A percentile compares a stretch with the other conserved stretches of the same genome.
These are phyloP conservation scores for Hesperophylax magnus DNA, from an alignment of 1,140 invertebrate species.

Conservation along the genomic window DNA sequence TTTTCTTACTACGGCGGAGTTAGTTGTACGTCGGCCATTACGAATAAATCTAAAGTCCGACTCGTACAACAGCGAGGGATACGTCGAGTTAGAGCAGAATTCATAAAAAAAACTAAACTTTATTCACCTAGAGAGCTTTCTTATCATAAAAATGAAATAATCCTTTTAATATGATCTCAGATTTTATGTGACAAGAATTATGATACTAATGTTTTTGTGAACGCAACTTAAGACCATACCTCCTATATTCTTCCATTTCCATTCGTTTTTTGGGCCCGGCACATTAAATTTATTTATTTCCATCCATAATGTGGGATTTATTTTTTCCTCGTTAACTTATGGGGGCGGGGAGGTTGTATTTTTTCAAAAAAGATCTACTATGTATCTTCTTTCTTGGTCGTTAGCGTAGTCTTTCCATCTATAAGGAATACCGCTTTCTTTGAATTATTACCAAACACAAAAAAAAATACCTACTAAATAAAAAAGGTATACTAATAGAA, in stretches of 20 bases:
- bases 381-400: slow-evolving; percentile 32
- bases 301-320: slow-evolving; percentile 51
- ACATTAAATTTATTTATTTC: slow-evolving; percentile 55
- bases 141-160: not conserved
- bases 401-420: slow-evolving; percentile 18
- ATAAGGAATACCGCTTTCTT: slow-evolving; percentile 25
- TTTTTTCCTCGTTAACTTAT: slow-evolving; percentile 46
- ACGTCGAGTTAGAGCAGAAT: not conserved
- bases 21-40: slow-evolving; percentile 63
- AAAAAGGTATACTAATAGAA: not conserved
- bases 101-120: not conserved
- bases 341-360: slow-evolving; percentile 27
- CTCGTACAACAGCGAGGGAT: not conserved
- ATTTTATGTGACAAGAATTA: not conserved
- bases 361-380: slow-evolving; percentile 27
- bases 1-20: slow-evolving; percentile 61
- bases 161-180: not conserved
- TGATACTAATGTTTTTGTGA: not conserved
- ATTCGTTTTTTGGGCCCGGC: slow-evolving; percentile 50
- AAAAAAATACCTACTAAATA: not conserved
- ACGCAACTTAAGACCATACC: slow-evolving; percentile 21
- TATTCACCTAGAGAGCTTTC: not conserved
- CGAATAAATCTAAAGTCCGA: slow-evolving; percentile 62
- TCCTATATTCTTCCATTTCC: slow-evolving; percentile 47
- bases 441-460: slow-evolving; percentile 3